These are phyloP conservation scores for Odontophorus gujanensis DNA, from an alignment of 2,113 vertebrate genomes.

Conservation along the genomic window DNA sequence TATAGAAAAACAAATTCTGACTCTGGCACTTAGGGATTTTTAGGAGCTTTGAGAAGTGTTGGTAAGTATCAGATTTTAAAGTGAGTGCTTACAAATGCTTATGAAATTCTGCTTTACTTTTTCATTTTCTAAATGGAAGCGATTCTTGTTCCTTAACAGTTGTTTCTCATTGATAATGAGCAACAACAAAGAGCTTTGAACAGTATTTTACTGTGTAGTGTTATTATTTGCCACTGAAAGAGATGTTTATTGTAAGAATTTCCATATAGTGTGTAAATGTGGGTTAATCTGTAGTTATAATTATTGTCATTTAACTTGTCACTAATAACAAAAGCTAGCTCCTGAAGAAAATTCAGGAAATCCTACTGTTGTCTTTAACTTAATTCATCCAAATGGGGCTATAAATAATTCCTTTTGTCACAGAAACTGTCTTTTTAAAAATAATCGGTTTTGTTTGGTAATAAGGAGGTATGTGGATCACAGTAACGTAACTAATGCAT, in stretches of 20 bases:
- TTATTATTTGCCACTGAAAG: background rate
- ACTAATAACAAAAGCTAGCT: background rate
- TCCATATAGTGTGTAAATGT: background rate
- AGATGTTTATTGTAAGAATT: background rate
- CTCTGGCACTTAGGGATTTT: background rate
- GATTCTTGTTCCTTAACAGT: background rate
- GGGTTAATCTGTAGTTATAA: background rate
- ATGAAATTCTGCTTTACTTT: background rate
- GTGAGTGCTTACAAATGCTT: background rate
- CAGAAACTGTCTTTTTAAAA: background rate
- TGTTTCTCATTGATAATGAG: background rate
- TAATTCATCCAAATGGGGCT: slow-evolving; percentile 52
- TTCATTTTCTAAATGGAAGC: background rate
- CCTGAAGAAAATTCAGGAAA: background rate
- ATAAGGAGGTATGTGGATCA: background rate
- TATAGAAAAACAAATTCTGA: background rate
- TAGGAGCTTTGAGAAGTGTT: background rate
- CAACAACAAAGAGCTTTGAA: background rate
- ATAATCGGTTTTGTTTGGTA: background rate
- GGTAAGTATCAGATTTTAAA: background rate
- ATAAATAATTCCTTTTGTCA: slow-evolving; percentile 71
- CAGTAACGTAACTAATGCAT: slow-evolving; percentile 79
- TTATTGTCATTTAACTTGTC: background rate
- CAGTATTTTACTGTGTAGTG: background rate
- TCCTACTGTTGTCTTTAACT: background rate